Evolutionary conservation across 2,888 invertebrate genomes (phyloP), one percentile per base, ranked within the genome.

Genomic region (Nomada fabriciana): DNA sequence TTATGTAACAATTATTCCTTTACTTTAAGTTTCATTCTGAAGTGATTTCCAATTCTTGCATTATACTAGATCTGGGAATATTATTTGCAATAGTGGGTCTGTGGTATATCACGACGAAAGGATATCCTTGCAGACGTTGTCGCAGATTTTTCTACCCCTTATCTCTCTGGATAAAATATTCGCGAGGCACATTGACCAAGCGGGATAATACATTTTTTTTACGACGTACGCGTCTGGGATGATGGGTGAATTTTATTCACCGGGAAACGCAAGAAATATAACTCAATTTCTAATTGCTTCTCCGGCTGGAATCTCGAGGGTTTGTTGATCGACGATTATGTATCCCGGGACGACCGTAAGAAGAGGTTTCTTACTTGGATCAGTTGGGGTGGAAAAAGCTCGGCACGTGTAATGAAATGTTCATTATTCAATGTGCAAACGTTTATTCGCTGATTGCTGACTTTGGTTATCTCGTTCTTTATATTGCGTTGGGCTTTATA

Each of bases 221-320:
- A 25, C 57, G 63, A 64, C 71, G 59, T 52, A 60, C 61, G 55
- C 20, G 53, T 25, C 50, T 23, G 15, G n/a, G 61, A 23, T 15
- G 43, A 61, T 53, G 13, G 42, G 0, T 0, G 5, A 23, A 60
- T 70, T 76, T 71, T 76, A 71, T 76, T 71, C 75, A 53, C 42
- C 47, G 63, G 50, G 11, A 20, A 29, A 25, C 57, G 64, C 76
- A 76, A 71, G 76, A 71, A 76, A 76, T 76, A 76, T 71, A 71
- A 76, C 71, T 76, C 76, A 76, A 76, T 76, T 76, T 76, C 71
- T 76, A 76, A 76, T 76, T 76, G 71, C 65, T 52, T 42, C 18
- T 9, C 5, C 18, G n/a, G 15, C n/a, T 29, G 36, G 50, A 55
- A 20, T 57, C 55, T 2, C 47, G 10, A 20, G 13, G 60, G 50